Percentiles rank a stretch among this genome's conserved stretches.
These are phyloP conservation scores for Megaustenia siamemsis DNA, from an alignment of 2,888 invertebrate genomes.

Conservation along the genomic window DNA sequence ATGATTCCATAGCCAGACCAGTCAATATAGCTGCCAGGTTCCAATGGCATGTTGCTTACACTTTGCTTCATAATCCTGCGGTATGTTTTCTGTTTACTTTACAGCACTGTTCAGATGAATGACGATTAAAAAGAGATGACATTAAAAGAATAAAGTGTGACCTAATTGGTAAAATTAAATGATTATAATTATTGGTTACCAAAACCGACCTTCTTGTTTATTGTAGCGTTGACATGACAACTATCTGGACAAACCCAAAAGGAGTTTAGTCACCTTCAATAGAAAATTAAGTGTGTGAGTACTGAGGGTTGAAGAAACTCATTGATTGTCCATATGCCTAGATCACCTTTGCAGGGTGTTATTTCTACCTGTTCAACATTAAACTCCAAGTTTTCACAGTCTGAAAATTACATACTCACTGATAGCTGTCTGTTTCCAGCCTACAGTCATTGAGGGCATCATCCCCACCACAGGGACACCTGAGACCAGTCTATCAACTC, in stretches of 20 bases:
- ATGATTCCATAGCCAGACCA: slow-evolving; percentile 61
- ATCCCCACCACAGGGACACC: no score
- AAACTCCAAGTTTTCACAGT: no score
- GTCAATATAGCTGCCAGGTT: slow-evolving; percentile 58
- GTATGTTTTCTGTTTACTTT: slow-evolving; percentile 22
- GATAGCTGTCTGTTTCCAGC: no score
- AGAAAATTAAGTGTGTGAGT: not conserved
- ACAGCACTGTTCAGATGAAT: not conserved
- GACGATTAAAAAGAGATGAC: not conserved
- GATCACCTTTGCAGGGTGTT: no score
- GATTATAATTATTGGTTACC: not conserved
- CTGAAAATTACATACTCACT: no score
- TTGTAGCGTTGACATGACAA: not conserved
- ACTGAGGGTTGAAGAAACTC: no score
- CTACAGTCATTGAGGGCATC: no score
- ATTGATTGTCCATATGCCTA: no score
- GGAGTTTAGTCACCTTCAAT: not conserved
- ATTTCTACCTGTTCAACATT: no score
- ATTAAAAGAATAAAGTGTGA: not conserved
- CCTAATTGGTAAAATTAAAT: not conserved
- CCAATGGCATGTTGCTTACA: slow-evolving; percentile 65
- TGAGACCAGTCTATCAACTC: no score
- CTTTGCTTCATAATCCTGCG: slow-evolving; percentile 63
- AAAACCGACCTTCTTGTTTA: not conserved
- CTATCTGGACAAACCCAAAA: no score